These are phyloP conservation scores for Silurus aristotelis DNA, from an alignment of 2,797 vertebrate genomes.

Conservation along the genomic window DNA sequence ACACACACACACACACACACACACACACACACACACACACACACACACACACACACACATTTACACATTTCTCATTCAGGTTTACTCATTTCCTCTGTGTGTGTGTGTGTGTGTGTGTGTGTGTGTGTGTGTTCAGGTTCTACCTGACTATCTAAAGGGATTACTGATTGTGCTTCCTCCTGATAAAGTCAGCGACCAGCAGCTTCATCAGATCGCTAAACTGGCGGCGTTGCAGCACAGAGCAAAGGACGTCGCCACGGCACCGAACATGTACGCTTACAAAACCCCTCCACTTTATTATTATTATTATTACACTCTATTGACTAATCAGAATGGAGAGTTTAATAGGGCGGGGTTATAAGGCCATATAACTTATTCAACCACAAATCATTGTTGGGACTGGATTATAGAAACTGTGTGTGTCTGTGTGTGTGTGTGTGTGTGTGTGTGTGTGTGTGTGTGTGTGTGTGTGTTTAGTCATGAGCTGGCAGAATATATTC, in stretches of 20 bases:
- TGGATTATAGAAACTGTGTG: not conserved
- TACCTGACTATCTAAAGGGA: slow-evolving; percentile 62
- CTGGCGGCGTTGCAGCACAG: slow-evolving; percentile 90
- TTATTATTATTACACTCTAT: too few species aligned
- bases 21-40: too few species aligned
- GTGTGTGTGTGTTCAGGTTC: slow-evolving; percentile 38
- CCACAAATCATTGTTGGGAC: not conserved
- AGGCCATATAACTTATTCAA: not conserved
- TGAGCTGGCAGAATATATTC: slow-evolving; percentile 89
- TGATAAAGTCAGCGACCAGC: slow-evolving; percentile 81
- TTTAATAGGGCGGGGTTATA: not conserved
- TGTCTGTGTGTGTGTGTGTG: not conserved
- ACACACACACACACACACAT: too few species aligned
- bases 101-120: slow-evolving; percentile 17
- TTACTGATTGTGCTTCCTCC: slow-evolving; percentile 82
- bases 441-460: slow-evolving; percentile 17
- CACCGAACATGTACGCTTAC: slow-evolving; percentile 81
- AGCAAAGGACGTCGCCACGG: slow-evolving; percentile 83
- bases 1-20: too few species aligned
- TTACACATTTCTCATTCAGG: too few species aligned
- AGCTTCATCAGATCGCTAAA: slow-evolving; percentile 88
- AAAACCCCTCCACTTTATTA: not conserved
- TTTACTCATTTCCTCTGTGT: not conserved
- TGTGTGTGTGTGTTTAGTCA: slow-evolving; percentile 64
- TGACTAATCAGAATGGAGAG: not conserved